A percentile compares a stretch with the other conserved stretches of the same genome.
These are phyloP conservation scores for Chrysomela aeneicollis DNA, from an alignment of 2,888 invertebrate genomes.

Conservation along the genomic window DNA sequence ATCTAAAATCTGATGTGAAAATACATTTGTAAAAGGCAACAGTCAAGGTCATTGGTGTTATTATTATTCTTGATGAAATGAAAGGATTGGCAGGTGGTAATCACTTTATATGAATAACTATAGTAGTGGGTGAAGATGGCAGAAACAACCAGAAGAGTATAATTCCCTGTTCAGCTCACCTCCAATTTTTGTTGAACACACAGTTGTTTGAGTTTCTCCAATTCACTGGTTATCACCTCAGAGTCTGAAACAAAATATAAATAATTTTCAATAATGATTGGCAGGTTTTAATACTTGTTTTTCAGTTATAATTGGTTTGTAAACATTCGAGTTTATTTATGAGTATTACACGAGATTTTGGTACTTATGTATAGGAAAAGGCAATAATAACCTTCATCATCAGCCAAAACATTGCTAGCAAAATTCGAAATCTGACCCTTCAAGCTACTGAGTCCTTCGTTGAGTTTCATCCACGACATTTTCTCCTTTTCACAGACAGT, in stretches of 20 bases:
- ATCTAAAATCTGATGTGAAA: no score
- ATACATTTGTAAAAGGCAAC: no score
- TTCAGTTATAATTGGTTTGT: not conserved
- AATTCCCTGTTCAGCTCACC: slow-evolving; percentile 59
- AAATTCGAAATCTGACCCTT: slow-evolving; percentile 90
- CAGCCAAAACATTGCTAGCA: slow-evolving; percentile 88
- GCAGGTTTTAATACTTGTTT: slow-evolving; percentile 1
- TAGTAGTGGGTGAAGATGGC: not conserved
- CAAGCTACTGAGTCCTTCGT: slow-evolving; percentile 73
- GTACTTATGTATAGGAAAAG: slow-evolving; percentile 36
- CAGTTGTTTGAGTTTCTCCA: slow-evolving; percentile 66
- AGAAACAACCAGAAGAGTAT: not conserved
- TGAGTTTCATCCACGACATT: slow-evolving; percentile 76
- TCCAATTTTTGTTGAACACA: slow-evolving; percentile 69
- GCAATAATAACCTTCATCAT: slow-evolving; percentile 66
- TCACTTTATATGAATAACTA: no score
- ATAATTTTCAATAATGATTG: slow-evolving; percentile 2
- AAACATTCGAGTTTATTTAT: not conserved
- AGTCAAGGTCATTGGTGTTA: slow-evolving; percentile 30
- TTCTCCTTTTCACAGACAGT: slow-evolving; percentile 23
- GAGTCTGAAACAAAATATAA: slow-evolving; percentile 42
- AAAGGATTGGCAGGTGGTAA: slow-evolving; percentile 4
- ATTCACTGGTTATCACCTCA: slow-evolving; percentile 55
- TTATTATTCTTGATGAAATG: slow-evolving; percentile 13
- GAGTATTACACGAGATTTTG: not conserved